A percentile compares a stretch with the other conserved stretches of the same genome.
Evolutionary conservation across 2,888 invertebrate species (phyloP).

Genomic region (Tenthredo notha): DNA sequence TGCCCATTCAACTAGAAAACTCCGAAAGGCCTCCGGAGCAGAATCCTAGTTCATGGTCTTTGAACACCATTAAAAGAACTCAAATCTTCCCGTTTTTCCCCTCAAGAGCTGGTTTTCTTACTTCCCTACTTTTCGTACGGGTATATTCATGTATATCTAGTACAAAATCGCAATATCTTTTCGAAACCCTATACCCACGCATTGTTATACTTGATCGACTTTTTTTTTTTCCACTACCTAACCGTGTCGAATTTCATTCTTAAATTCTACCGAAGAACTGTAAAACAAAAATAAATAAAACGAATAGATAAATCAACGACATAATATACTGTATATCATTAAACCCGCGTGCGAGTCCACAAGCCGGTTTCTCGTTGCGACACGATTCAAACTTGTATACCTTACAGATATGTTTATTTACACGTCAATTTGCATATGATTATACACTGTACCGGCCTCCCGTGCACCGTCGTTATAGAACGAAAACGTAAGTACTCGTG

Average conservation of each 20-base stretch:
- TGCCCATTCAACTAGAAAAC: conserved; percentile 51
- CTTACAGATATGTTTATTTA: conserved; percentile 44
- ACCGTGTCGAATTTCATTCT: conserved; percentile 13
- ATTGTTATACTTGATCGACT: conserved; percentile 25
- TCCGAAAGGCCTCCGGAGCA: conserved; percentile 29
- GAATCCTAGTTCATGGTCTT: conserved; percentile 49
- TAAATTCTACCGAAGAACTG: background rate
- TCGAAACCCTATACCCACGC: background rate
- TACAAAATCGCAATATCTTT: conserved; percentile 11
- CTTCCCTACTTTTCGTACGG: conserved; percentile 1
- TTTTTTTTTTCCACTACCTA: conserved; percentile 15
- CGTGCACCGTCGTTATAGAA: conserved; percentile 30
- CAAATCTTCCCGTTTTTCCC: conserved; percentile 8
- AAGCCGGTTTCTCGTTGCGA: conserved; percentile 30
- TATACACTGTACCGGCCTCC: conserved; percentile 34
- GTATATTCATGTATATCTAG: background rate
- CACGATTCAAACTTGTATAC: conserved; percentile 45
- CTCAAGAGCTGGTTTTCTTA: background rate
- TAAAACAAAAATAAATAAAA: conserved; percentile 16
- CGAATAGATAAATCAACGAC: conserved; percentile 11
- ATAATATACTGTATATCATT: background rate
- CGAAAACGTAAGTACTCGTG: conserved; percentile 43
- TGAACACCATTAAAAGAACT: conserved; percentile 37
- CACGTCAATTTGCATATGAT: conserved; percentile 47
- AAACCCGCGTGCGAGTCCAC: conserved; percentile 7